Conservation (phyloP, 1,140 invertebrate species). For the Ips nitidus region DNA sequence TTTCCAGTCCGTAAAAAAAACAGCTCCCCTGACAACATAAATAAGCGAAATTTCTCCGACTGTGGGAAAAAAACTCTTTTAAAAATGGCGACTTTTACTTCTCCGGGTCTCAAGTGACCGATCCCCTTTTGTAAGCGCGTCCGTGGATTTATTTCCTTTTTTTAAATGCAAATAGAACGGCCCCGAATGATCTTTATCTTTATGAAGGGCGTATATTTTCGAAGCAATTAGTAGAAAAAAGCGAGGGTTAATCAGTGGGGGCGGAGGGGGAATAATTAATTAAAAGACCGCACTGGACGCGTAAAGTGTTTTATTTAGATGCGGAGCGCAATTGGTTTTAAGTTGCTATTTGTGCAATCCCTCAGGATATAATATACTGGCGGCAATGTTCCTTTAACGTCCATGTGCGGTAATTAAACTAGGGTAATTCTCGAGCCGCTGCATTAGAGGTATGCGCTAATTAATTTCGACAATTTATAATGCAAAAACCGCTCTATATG, state of each 20-base stretch:
- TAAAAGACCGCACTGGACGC: conserved; percentile 11
- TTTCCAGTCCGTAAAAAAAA: conserved; percentile 1
- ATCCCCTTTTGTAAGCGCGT: conserved; percentile 16
- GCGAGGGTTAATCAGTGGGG: conserved; percentile 24
- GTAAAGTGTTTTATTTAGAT: conserved; percentile 11
- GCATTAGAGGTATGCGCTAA: conserved; percentile 1
- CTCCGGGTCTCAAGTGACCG: conserved; percentile 21
- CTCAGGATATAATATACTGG: neutral
- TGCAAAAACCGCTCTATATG: neutral
- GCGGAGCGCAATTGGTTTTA: conserved; percentile 3
- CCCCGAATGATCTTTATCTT: conserved; percentile 25
- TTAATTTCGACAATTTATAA: neutral
- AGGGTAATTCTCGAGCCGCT: neutral
- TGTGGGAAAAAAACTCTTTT: conserved; percentile 19
- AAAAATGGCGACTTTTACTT: conserved; percentile 29
- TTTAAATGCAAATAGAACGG: conserved; percentile 28
- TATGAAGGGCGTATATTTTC: conserved; percentile 28
- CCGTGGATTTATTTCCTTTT: conserved; percentile 23
- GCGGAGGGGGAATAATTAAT: conserved; percentile 25
- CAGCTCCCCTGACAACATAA: conserved; percentile 17
- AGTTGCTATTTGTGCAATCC: neutral
- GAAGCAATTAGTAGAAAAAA: conserved; percentile 28
- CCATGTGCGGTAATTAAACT: neutral
- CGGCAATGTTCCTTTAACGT: neutral
- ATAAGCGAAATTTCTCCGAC: conserved; percentile 17